These are phyloP conservation scores for Phyllotis vaccarum DNA, from an alignment of 2,797 vertebrate genomes.

Conservation along the genomic window DNA sequence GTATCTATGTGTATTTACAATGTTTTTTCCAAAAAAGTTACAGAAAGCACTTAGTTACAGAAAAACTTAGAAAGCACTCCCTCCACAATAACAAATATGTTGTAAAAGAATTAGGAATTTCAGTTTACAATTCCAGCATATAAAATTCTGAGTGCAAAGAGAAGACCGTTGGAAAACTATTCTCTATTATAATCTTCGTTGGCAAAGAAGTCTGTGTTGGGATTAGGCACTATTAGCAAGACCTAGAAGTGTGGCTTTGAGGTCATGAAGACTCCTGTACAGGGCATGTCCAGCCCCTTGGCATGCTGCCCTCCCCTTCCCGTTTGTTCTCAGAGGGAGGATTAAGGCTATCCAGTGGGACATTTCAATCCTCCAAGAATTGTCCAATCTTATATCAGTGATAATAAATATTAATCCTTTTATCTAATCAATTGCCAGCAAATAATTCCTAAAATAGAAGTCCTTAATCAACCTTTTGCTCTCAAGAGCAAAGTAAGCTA, in stretches of 20 bases:
- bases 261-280: too few species aligned
- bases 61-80: slow-evolving; percentile 10
- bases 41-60: not conserved
- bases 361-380: too few species aligned
- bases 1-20: not conserved
- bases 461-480: not conserved
- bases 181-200: slow-evolving; percentile 26
- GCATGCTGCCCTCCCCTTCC: too few species aligned
- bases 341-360: too few species aligned
- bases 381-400: too few species aligned
- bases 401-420: too few species aligned
- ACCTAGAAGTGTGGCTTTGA: too few species aligned
- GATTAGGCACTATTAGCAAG: too few species aligned
- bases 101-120: slow-evolving; percentile 44
- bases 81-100: slow-evolving; percentile 21
- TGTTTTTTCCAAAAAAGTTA: not conserved
- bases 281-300: too few species aligned
- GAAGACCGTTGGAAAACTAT: not conserved
- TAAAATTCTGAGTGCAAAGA: slow-evolving; percentile 5
- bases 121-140: slow-evolving; percentile 15
- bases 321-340: too few species aligned
- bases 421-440: too few species aligned
- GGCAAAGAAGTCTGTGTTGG: not conserved
- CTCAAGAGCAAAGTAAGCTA: not conserved
- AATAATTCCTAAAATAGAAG: not conserved